Conservation (phyloP, 1,140 invertebrate genomes). For the Zaprionus camerounensis region DNA sequence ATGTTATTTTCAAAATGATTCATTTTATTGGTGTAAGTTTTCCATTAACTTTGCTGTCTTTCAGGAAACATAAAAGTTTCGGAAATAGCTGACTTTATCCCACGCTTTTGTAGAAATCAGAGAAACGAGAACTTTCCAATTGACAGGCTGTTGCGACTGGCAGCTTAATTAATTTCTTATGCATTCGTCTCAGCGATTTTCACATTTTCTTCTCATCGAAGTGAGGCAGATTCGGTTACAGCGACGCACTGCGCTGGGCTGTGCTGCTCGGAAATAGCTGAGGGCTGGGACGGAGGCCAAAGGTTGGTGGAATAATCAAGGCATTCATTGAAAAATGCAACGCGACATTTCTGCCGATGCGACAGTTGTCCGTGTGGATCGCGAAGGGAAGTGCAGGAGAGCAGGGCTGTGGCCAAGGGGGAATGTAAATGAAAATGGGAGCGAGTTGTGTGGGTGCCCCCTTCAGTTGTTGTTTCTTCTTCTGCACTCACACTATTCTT, state of each 20-base stretch:
- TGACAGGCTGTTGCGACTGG: constrained; percentile 29
- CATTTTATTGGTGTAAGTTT: too few relatives aligned
- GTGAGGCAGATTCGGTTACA: constrained; percentile 34
- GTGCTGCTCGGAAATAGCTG: constrained; percentile 14
- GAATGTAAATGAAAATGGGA: constrained; percentile 24
- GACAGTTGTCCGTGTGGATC: constrained; percentile 16
- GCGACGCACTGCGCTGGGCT: background rate
- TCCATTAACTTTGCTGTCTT: too few relatives aligned
- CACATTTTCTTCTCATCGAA: constrained; percentile 15
- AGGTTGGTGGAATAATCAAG: constrained; percentile 65
- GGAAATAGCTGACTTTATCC: background rate
- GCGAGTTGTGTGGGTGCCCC: constrained; percentile 20
- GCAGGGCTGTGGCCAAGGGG: background rate
- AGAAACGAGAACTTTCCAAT: constrained; percentile 20
- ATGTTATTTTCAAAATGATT: too few relatives aligned
- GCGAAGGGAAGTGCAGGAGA: constrained; percentile 2
- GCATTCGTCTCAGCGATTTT: constrained; percentile 33
- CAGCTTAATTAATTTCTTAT: constrained; percentile 72
- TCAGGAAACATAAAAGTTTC: background rate
- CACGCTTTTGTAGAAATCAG: background rate
- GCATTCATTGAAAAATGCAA: constrained; percentile 77
- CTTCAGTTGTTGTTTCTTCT: constrained; percentile 10
- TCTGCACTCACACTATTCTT: background rate
- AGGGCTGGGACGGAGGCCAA: background rate
- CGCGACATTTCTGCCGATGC: constrained; percentile 67